Evolutionary conservation across 2,888 invertebrate species (phyloP).

Genomic region (Galerucella pusilla): DNA sequence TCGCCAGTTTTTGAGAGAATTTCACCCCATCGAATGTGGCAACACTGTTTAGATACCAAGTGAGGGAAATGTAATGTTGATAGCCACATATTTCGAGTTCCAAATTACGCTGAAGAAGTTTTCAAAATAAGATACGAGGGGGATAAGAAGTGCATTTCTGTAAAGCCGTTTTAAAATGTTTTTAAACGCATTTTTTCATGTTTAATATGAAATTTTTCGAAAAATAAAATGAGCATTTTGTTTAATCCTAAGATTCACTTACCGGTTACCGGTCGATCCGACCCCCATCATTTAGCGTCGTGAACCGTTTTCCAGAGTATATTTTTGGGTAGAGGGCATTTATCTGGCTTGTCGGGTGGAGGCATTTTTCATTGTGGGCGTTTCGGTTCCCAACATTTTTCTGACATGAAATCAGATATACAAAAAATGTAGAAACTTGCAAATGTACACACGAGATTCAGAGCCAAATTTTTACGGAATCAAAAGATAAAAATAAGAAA

Average conservation of each 20-base stretch:
- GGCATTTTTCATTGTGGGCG: neutral
- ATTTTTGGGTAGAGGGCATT: slow-evolving; percentile 22
- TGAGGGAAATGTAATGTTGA: no score
- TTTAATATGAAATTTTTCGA: neutral
- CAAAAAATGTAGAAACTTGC: slow-evolving; percentile 33
- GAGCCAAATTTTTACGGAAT: slow-evolving; percentile 19
- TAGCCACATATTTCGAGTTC: no score
- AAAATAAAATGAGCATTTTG: neutral
- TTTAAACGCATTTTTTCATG: neutral
- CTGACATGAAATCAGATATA: slow-evolving; percentile 40
- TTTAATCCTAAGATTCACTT: slow-evolving; percentile 29
- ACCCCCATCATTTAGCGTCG: slow-evolving; percentile 19
- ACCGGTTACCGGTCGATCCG: slow-evolving; percentile 27
- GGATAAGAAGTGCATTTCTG: neutral
- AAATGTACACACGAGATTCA: slow-evolving; percentile 9
- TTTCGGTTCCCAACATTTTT: slow-evolving; percentile 30
- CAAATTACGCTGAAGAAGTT: no score
- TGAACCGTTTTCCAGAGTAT: slow-evolving; percentile 1
- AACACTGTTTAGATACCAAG: no score
- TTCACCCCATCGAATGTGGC: no score
- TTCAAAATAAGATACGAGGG: no score
- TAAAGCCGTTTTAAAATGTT: neutral
- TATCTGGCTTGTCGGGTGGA: slow-evolving; percentile 25
- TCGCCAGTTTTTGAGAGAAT: no score
- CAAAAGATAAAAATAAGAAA: slow-evolving; percentile 4